Evolutionary conservation across 2,888 invertebrate genomes (phyloP), one percentile per base, ranked within the genome.

Genomic region (Octodonta nipae): DNA sequence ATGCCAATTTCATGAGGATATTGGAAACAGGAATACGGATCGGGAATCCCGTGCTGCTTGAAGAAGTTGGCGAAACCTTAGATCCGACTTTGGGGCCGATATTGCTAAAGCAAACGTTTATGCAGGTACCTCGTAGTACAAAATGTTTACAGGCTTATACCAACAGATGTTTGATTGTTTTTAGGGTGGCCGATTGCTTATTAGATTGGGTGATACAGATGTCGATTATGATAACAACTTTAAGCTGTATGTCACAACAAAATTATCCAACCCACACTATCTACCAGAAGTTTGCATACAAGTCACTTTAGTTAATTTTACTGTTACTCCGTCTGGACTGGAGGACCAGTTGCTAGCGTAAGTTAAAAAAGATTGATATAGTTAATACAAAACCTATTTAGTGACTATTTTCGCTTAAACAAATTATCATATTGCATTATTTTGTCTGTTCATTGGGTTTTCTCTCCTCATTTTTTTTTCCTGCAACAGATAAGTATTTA

Each of bases 311-410:
- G 81, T 93, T 5, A 92, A 93, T 63, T 93, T 93, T 56, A 83
- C 89, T 32, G 91, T 92, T 17, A 91, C 91, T 0, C 74, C 78
- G 1, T 78, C 78, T 26, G 92, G 92, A 3, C 65, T 93, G 3
- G 91, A 92, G 58, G 92, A 92, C 60, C 92, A 92, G 56, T 63
- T 93, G 22, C 65, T 92, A 24, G 86, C 86, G 89, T 77, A 69
- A 78, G 70, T 71, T 26, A 20, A 11, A 14, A 8, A 13, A 16
- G 7, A 13, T 15, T 22, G 15, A 14, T 29, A n/a, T n/a, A n/a
- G n/a, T n/a, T n/a, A n/a, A n/a, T n/a, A n/a, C n/a, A n/a, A n/a
- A n/a, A n/a, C n/a, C n/a, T n/a, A n/a, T n/a, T n/a, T n/a, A n/a
- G n/a, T n/a, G n/a, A n/a, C n/a, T n/a, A n/a, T n/a, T n/a, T n/a